Evolutionary conservation across 2,888 invertebrate genomes (phyloP), one percentile per base, ranked within the genome.

Genomic region (Drosophila melanocephala): DNA sequence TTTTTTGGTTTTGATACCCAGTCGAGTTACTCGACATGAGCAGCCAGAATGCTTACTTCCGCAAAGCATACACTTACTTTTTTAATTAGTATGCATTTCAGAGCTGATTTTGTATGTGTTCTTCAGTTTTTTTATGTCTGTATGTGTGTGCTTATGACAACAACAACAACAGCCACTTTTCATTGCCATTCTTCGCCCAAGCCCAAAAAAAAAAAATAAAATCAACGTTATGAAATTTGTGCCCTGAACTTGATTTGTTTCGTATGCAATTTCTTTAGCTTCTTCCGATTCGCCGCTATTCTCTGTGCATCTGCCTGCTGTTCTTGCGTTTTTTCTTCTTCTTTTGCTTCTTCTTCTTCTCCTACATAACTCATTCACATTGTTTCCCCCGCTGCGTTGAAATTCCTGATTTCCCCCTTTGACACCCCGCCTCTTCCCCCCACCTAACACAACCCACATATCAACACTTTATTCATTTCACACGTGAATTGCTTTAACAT

Each of bases 401-500:
- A 84, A 84, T 86, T 86, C 78, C 85, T 86, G 83, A 61, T 76
- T 74, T 44, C 32, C 56, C 32, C 52, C 60, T 57, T 63, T 60
- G 22, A 26, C 6, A 22, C 0, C 14, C 14, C 42, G 39, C 53
- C 32, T 55, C 33, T 55, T 42, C 66, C 61, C 55, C 61, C 32
- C 47, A 28, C 42, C 67, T 64, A 37, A 57, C 72, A 53, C 67
- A 68, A 52, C 66, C 72, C 73, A 77, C 75, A 84, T 75, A 81
- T 90, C 88, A 88, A 85, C 88, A 90, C 86, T 81, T 87, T 88
- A 83, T 85, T 90, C 83, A 85, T 86, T 87, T 87, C 86, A 87
- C 86, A 90, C 87, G 88, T 90, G 86, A 87, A 87, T 88, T 86
- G 79, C 73, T 83, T 72, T 71, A 77, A 79, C 83, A 81, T 61